These are phyloP conservation scores for Phengaris arion DNA, from an alignment of 2,888 invertebrate species.

Conservation along the genomic window DNA sequence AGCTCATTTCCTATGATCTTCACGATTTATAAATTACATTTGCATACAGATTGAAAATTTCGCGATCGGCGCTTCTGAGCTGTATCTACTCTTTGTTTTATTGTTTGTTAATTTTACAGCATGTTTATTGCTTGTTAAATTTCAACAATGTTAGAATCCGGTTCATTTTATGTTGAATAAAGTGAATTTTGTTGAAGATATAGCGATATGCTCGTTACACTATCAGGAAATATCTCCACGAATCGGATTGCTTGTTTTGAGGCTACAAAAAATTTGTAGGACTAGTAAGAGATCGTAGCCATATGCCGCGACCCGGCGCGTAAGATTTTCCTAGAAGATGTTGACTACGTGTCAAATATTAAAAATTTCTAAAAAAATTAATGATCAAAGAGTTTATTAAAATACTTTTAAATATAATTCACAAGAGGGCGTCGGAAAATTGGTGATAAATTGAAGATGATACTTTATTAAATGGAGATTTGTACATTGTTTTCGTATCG, in stretches of 20 bases:
- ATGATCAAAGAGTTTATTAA: no score
- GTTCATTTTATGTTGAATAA: neutral
- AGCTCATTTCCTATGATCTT: constrained; percentile 31
- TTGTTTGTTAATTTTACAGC: constrained; percentile 15
- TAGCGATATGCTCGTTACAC: neutral
- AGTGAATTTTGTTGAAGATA: neutral
- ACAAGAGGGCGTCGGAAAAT: neutral
- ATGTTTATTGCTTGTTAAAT: neutral
- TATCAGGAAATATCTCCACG: neutral
- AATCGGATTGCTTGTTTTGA: no score
- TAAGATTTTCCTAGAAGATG: no score
- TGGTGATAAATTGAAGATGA: neutral
- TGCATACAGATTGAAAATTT: constrained; percentile 72
- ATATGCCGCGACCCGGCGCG: no score
- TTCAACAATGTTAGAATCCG: constrained; percentile 1
- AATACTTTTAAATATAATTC: no score
- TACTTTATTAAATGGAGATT: neutral
- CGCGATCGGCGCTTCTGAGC: constrained; percentile 37
- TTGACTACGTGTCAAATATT: no score
- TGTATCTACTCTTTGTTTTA: constrained; percentile 22
- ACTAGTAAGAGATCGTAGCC: no score
- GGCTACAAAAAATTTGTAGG: no score
- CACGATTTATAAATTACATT: constrained; percentile 46
- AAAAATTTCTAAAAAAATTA: no score
- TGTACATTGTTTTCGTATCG: constrained; percentile 8